These are phyloP conservation scores for Merluccius polli DNA, from an alignment of 2,797 vertebrate genomes.

Conservation along the genomic window DNA sequence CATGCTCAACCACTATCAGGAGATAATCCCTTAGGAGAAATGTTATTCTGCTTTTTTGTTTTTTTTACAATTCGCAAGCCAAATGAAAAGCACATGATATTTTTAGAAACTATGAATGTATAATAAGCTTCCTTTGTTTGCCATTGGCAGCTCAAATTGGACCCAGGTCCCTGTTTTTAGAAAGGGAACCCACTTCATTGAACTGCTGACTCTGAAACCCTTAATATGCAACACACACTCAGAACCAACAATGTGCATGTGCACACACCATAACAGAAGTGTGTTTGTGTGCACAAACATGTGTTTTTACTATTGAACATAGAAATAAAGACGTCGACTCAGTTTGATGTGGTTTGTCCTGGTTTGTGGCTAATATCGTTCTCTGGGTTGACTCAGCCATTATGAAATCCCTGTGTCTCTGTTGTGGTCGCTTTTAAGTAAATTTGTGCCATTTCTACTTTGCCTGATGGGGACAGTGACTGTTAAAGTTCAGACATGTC, in stretches of 20 bases:
- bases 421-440: neutral
- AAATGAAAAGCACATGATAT: slow-evolving; percentile 2
- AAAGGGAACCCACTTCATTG: neutral
- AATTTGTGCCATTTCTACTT: neutral
- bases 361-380: slow-evolving; percentile 6
- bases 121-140: neutral
- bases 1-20: neutral
- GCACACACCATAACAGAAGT: neutral
- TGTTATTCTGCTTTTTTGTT: neutral
- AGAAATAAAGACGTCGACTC: neutral
- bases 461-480: neutral
- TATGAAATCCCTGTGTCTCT: neutral
- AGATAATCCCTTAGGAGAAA: neutral
- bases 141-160: slow-evolving; percentile 3
- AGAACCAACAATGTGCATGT: neutral
- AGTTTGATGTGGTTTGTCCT: slow-evolving; percentile 10
- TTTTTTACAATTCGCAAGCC: neutral
- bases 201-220: slow-evolving; percentile 6
- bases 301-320: neutral
- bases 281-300: neutral
- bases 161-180: slow-evolving; percentile 1
- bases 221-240: neutral
- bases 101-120: slow-evolving; percentile 2
- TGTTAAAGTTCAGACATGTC: slow-evolving; percentile 7
- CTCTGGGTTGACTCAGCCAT: neutral